These are phyloP conservation scores for Ochropleura leucogaster DNA, from an alignment of 2,888 invertebrate genomes.

Conservation along the genomic window DNA sequence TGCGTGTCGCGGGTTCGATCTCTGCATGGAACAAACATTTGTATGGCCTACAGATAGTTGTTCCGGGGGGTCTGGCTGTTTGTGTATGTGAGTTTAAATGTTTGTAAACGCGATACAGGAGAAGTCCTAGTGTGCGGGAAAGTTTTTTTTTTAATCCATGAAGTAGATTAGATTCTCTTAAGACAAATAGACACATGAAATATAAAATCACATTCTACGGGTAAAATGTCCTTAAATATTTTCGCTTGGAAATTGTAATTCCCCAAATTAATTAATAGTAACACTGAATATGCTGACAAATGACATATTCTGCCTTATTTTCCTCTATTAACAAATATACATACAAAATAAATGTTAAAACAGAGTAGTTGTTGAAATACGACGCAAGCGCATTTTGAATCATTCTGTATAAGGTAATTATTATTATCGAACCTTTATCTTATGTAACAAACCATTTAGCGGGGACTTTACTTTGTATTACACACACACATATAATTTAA, in stretches of 20 bases:
- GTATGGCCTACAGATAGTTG: too few species aligned
- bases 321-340: neutral
- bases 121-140: too few species aligned
- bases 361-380: neutral
- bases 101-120: too few species aligned
- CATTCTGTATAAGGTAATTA: constrained; percentile 12
- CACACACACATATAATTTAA: constrained; percentile 12
- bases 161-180: too few species aligned
- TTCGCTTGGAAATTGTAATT: neutral
- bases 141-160: too few species aligned
- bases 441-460: neutral
- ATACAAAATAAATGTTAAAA: neutral
- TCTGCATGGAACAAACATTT: too few species aligned
- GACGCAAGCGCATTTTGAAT: constrained; percentile 2
- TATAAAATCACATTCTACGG: neutral
- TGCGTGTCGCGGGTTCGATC: too few species aligned
- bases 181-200: too few species aligned
- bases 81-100: too few species aligned
- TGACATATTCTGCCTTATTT: constrained; percentile 14
- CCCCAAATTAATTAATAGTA: neutral
- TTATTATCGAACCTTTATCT: neutral
- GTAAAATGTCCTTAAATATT: neutral
- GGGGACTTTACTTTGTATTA: constrained; percentile 36
- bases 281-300: neutral
- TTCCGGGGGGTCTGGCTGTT: too few species aligned